Conservation (phyloP, 1,140 invertebrate species). For the Neuroterus valhalla region DNA sequence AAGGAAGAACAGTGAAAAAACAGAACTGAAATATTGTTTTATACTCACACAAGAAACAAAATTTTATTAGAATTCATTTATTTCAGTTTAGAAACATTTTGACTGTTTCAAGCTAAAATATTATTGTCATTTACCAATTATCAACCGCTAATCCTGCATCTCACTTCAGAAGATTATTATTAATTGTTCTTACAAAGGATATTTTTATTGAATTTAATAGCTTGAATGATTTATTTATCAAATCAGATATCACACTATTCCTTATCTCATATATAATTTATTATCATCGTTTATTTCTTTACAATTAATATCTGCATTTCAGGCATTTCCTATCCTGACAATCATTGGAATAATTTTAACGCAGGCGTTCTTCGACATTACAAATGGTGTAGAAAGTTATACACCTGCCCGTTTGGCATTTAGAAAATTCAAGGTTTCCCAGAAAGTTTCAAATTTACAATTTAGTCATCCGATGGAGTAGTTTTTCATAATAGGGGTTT, state of each 20-base stretch:
- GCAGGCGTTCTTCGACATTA: slow-evolving; percentile 54
- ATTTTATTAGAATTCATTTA: no score
- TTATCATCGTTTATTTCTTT: neutral
- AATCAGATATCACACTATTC: no score
- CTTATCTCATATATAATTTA: neutral
- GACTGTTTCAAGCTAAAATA: no score
- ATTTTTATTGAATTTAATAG: no score
- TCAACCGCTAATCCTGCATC: neutral
- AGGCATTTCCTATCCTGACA: slow-evolving; percentile 67
- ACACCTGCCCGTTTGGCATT: slow-evolving; percentile 58
- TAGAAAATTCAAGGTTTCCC: slow-evolving; percentile 64
- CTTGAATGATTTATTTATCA: no score
- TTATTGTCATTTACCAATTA: no score
- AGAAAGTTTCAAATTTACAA: neutral
- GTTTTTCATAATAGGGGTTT: no score
- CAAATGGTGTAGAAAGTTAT: slow-evolving; percentile 55
- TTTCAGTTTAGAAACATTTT: no score
- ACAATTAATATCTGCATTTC: slow-evolving; percentile 46
- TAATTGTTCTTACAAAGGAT: neutral
- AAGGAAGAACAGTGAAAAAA: no score
- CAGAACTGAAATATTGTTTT: no score
- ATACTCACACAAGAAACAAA: no score
- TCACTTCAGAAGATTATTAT: neutral
- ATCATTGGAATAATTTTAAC: slow-evolving; percentile 61
- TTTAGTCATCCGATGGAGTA: no score